Conservation (phyloP, 2,888 invertebrate species). For the Pterobdella sp. region DNA sequence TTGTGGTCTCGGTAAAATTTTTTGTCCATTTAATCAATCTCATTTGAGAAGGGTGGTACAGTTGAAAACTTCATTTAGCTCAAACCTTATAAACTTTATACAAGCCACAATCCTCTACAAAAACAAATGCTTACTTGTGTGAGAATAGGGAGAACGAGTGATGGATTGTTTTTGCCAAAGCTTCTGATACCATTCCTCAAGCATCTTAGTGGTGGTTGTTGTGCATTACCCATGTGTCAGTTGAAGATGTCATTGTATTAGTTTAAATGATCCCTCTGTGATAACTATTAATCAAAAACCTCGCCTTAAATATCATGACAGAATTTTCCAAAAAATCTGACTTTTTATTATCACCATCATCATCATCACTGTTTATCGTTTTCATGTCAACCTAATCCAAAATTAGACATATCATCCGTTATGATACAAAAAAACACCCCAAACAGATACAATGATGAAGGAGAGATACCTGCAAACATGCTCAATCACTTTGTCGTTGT, state of each 20-base stretch:
- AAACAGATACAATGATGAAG: background rate
- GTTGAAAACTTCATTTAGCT: too few relatives aligned
- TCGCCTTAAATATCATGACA: background rate
- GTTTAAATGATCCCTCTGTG: background rate
- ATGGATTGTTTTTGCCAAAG: constrained; percentile 15
- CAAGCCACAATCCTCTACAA: background rate
- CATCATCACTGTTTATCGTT: too few relatives aligned
- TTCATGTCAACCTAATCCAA: too few relatives aligned
- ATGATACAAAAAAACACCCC: background rate
- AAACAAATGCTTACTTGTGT: constrained; percentile 9
- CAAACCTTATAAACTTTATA: too few relatives aligned
- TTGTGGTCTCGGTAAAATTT: too few relatives aligned
- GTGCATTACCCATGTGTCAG: too few relatives aligned
- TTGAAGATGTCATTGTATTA: background rate
- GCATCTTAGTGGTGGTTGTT: constrained; percentile 8
- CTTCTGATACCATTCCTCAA: constrained; percentile 25
- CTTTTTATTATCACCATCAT: background rate
- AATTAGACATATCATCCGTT: too few relatives aligned
- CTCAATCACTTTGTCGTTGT: constrained; percentile 17
- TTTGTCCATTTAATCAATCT: too few relatives aligned
- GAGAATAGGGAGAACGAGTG: constrained; percentile 22
- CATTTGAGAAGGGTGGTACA: too few relatives aligned
- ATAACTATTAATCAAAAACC: too few relatives aligned
- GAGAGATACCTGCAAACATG: constrained; percentile 23
- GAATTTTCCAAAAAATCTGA: too few relatives aligned